A percentile compares a stretch with the other conserved stretches of the same genome.
phyloP scores from a whole-genome alignment of 2,113 vertebrate species.

The Candoia aspera region DNA sequence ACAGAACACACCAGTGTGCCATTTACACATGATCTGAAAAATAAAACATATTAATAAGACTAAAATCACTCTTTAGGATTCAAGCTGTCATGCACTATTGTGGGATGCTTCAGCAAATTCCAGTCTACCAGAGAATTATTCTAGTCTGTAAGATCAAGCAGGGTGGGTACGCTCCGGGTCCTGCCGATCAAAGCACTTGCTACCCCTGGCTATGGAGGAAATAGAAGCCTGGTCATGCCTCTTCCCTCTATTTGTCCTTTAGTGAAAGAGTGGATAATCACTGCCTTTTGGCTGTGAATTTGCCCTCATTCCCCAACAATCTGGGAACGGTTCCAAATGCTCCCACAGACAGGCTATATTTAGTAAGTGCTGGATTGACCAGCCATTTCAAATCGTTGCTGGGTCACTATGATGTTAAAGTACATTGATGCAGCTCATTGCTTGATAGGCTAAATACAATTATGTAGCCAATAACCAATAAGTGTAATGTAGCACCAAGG shows the following conservation, averaged over 20 bases:
- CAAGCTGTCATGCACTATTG: neutral
- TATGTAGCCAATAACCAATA: neutral
- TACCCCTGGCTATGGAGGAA: neutral
- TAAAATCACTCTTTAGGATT: neutral
- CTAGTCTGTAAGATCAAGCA: neutral
- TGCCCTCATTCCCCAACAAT: neutral
- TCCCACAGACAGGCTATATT: neutral
- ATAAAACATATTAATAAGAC: constrained; percentile 28
- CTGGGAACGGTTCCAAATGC: neutral
- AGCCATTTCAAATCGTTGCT: neutral
- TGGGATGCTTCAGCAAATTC: neutral
- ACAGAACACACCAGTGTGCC: constrained; percentile 82
- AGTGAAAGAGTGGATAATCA: neutral
- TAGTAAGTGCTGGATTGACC: neutral
- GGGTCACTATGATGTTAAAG: neutral
- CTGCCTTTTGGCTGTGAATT: neutral
- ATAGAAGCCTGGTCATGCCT: neutral
- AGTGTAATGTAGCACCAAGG: neutral
- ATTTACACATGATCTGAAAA: constrained; percentile 91
- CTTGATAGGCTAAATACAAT: neutral
- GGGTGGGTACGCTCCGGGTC: neutral
- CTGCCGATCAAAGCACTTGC: neutral
- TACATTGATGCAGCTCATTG: neutral
- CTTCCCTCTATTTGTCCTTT: neutral
- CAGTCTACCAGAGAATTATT: neutral